Conservation (phyloP, 2,113 vertebrate species). For the Bubo bubo region DNA sequence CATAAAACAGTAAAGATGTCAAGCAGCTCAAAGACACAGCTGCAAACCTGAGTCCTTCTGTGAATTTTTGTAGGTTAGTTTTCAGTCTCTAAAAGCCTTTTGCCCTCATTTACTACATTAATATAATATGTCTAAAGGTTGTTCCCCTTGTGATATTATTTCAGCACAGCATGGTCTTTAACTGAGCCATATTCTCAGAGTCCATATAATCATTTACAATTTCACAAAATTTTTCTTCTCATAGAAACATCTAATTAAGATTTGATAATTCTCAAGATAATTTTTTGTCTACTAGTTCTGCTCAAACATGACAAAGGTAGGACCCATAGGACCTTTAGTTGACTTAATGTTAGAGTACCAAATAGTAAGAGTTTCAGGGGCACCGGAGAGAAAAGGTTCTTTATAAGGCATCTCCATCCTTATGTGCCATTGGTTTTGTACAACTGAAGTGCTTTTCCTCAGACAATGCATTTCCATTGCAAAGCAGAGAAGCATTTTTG, state of each 20-base stretch:
- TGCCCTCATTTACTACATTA: neutral
- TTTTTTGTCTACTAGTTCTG: neutral
- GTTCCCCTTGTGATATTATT: neutral
- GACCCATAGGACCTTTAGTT: neutral
- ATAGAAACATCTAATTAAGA: constrained; percentile 8
- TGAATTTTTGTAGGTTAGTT: neutral
- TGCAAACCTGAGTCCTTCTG: neutral
- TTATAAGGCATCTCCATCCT: neutral
- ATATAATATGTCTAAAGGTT: neutral
- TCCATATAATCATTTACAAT: neutral
- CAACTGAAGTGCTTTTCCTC: neutral
- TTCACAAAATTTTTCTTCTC: constrained; percentile 11
- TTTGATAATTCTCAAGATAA: neutral
- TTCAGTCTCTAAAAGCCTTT: constrained; percentile 22
- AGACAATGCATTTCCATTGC: neutral
- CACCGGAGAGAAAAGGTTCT: neutral
- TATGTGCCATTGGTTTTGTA: neutral
- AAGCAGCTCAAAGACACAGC: neutral
- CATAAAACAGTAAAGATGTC: neutral
- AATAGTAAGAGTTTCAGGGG: neutral
- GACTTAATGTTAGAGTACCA: neutral
- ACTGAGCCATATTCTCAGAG: neutral
- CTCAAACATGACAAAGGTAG: neutral
- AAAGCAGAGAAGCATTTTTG: neutral
- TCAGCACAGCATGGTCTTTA: constrained; percentile 6